These are phyloP conservation scores for Myotis yumanensis DNA, from an alignment of 2,113 vertebrate species.

Conservation along the genomic window DNA sequence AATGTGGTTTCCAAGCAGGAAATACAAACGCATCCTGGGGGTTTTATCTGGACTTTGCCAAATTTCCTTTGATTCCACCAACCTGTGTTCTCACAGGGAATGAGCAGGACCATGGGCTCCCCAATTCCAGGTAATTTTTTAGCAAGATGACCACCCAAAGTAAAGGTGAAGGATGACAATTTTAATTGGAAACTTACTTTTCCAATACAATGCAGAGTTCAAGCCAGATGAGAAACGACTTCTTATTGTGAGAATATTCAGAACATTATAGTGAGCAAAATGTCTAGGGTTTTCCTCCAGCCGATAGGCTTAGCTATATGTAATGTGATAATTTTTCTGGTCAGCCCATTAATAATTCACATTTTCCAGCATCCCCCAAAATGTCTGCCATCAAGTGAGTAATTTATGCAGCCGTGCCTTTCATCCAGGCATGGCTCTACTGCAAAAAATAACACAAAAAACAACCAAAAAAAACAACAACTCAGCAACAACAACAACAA, in stretches of 20 bases:
- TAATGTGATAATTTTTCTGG: slow-evolving; percentile 77
- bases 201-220: slow-evolving; percentile 49
- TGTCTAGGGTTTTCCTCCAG: slow-evolving; percentile 56
- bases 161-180: slow-evolving; percentile 68
- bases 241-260: slow-evolving; percentile 76
- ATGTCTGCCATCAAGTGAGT: slow-evolving; percentile 66
- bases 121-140: slow-evolving; percentile 57
- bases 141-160: slow-evolving; percentile 70
- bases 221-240: slow-evolving; percentile 70
- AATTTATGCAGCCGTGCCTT: slow-evolving; percentile 67
- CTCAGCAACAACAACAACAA: too few species aligned
- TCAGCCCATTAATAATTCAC: slow-evolving; percentile 75
- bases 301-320: slow-evolving; percentile 64
- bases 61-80: slow-evolving; percentile 34
- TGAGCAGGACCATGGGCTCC: not conserved
- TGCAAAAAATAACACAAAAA: not conserved
- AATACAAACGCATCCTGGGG: not conserved
- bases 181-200: slow-evolving; percentile 76
- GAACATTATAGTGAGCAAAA: slow-evolving; percentile 56
- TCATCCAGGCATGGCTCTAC: slow-evolving; percentile 37
- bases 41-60: slow-evolving; percentile 46
- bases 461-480: not conserved
- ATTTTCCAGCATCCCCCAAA: slow-evolving; percentile 56
- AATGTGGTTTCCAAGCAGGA: not conserved
- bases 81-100: not conserved